Percentiles rank a stretch among this genome's conserved stretches.
Conservation (phyloP, 1,140 invertebrate genomes). For the Drosophila grimshawi region DNA sequence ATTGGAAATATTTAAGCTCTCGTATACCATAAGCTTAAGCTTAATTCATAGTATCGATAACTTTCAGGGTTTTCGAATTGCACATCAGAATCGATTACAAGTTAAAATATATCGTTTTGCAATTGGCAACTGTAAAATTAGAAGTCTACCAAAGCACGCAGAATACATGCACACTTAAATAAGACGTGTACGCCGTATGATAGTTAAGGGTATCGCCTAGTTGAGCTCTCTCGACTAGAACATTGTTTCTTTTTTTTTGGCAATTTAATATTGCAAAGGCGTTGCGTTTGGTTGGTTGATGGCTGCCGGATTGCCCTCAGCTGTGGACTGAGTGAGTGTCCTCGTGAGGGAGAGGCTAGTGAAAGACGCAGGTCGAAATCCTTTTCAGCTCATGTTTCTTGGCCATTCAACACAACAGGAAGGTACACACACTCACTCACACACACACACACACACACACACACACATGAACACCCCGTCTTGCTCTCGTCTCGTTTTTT, state of each 20-base stretch:
- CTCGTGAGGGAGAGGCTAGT: constrained; percentile 36
- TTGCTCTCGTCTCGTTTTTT: constrained; percentile 75
- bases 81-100: too few relatives aligned
- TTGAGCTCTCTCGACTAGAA: too few relatives aligned
- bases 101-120: too few relatives aligned
- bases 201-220: too few relatives aligned
- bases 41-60: too few relatives aligned
- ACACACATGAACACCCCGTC: constrained; percentile 18
- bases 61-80: too few relatives aligned
- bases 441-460: neutral
- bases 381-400: constrained; percentile 78
- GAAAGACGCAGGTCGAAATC: constrained; percentile 71
- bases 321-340: constrained; percentile 31
- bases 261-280: constrained; percentile 82
- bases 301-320: constrained; percentile 35
- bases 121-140: too few relatives aligned
- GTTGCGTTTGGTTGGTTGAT: constrained; percentile 45
- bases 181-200: too few relatives aligned
- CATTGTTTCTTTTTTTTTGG: constrained; percentile 46
- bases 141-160: too few relatives aligned
- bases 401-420: constrained; percentile 61
- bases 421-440: constrained; percentile 31
- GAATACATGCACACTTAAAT: too few relatives aligned
- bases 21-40: too few relatives aligned
- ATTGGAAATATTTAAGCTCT: too few relatives aligned